Base-by-base conservation (phyloP, 2,797 vertebrate species). In the Poeciliopsis presidionis region DNA sequence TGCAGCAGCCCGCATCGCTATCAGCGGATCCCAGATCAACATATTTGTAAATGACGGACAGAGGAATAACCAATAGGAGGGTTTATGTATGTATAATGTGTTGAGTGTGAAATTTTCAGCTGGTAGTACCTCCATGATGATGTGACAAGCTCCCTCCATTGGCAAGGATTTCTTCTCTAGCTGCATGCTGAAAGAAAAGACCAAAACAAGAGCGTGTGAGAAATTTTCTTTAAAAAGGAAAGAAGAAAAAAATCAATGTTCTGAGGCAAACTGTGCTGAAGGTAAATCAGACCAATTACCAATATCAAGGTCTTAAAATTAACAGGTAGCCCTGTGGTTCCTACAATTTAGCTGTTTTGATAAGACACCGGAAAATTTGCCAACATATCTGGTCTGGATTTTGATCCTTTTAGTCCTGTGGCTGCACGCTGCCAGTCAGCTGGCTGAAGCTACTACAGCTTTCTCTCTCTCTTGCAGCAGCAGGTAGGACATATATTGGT, bases 111-210 rank as follows among this genome's bases (percentile, higher is more conserved):
- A 53, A 74, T 75, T 72, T 46, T 72, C 11, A n/a, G 49, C 28
- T 43, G 74, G 72, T 75, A 45, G 81, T 97, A 99, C 98, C 98
- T 98, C 98, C 98, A 28, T 99, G 98, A 81, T 99, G 98, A 95
- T 99, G 98, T 76, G 98, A 99, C 89, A 99, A 94, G 87, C 98
- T 99, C 88, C 98, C 98, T 93, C 98, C 98, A 74, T 99, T 99
- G 90, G 97, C 97, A 86, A 99, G 97, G 89, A 99, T 99, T 95
- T 99, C 98, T 78, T 99, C 98, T 95, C 98, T 96, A 89, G 98
- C 98, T 90, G 97, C 96, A 90, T 95, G 96, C 98, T 99, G 91
- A 69, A 78, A 51, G 13, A 53, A 77, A 84, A 59, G 30, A 72
- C 73, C 16, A 36, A 75, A 74, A 43, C 0, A 86, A 76, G 86